Percentiles rank a stretch among this genome's conserved stretches.
Evolutionary conservation across 2,888 invertebrate genomes (phyloP).

Genomic region (Hyppa rectilinea): DNA sequence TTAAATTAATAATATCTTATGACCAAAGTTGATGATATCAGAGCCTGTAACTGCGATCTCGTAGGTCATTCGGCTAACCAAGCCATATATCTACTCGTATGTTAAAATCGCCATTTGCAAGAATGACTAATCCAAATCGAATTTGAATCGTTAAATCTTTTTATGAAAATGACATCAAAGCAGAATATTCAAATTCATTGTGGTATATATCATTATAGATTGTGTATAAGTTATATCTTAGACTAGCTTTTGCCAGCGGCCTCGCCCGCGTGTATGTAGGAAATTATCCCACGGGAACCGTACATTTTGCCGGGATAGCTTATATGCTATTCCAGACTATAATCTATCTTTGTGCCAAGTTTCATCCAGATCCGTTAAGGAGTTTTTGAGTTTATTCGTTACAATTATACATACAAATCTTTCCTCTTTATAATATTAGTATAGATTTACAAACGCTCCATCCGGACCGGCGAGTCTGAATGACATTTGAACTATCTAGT

Average conservation of each 20-base stretch:
- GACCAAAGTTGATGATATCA: slow-evolving; percentile 10
- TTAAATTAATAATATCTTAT: not conserved
- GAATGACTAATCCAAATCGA: slow-evolving; percentile 38
- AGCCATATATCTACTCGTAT: not conserved
- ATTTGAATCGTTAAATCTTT: slow-evolving; percentile 20
- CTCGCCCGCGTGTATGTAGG: too few relatives aligned
- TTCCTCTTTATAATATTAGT: too few relatives aligned
- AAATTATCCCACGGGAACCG: too few relatives aligned
- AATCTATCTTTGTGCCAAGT: too few relatives aligned
- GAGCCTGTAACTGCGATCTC: not conserved
- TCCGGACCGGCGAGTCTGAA: slow-evolving; percentile 43
- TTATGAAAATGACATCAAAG: slow-evolving; percentile 47
- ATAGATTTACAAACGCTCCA: slow-evolving; percentile 25
- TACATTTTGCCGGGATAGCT: too few relatives aligned
- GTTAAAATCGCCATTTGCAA: slow-evolving; percentile 2
- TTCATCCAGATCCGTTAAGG: too few relatives aligned
- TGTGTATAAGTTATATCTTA: not conserved
- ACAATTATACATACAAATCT: too few relatives aligned
- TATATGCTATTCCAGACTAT: too few relatives aligned
- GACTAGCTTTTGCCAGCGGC: too few relatives aligned
- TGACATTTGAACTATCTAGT: slow-evolving; percentile 75
- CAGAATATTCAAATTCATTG: slow-evolving; percentile 16
- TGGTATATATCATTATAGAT: not conserved
- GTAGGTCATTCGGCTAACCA: not conserved
- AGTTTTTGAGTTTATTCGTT: too few relatives aligned